Evolutionary conservation across 2,113 vertebrate species (phyloP).

Genomic region (Heterochromis multidens): DNA sequence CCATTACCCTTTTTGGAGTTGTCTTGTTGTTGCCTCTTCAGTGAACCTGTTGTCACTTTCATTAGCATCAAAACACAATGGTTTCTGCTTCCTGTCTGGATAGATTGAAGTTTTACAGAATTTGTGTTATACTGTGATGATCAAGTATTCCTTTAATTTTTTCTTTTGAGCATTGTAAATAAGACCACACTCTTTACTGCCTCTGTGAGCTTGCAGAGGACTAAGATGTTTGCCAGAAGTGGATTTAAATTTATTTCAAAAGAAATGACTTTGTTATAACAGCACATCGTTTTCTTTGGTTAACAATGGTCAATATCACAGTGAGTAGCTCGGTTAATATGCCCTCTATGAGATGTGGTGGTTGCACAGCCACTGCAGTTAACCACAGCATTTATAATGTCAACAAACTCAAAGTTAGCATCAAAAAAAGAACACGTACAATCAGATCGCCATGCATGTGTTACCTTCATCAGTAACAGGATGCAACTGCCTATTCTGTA

Average conservation of each 20-base stretch:
- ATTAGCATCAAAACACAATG: too few species aligned
- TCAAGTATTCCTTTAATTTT: too few species aligned
- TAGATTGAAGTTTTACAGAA: too few species aligned
- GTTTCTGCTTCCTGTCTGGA: too few species aligned
- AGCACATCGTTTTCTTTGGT: neutral
- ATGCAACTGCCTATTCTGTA: neutral
- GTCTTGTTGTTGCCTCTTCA: too few species aligned
- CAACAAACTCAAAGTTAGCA: neutral
- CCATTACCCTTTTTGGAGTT: too few species aligned
- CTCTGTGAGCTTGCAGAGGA: neutral
- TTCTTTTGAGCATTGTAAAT: neutral
- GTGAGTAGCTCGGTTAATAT: neutral
- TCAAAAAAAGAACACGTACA: neutral
- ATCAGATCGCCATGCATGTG: neutral
- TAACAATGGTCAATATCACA: neutral
- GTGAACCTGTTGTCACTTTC: too few species aligned
- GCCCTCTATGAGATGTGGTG: neutral
- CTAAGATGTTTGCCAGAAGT: neutral
- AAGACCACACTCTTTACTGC: neutral
- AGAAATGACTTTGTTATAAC: neutral
- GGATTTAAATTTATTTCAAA: neutral
- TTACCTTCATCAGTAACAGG: neutral
- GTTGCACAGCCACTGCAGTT: too few species aligned
- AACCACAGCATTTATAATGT: too few species aligned
- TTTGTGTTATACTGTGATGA: too few species aligned